phyloP scores from a whole-genome alignment of 2,888 invertebrate species.

The Trachelus tabidus region DNA sequence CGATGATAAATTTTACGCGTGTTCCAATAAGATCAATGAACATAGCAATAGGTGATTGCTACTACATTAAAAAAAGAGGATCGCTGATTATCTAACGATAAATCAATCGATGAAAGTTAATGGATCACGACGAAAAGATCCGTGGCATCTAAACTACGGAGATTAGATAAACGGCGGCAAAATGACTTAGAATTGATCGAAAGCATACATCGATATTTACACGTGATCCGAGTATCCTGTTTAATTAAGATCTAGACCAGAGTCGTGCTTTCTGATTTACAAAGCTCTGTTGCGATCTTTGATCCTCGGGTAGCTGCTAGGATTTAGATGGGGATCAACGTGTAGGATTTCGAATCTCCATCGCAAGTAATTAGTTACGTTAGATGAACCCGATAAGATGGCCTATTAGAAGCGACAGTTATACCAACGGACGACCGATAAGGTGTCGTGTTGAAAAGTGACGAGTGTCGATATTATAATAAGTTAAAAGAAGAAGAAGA shows the following conservation, averaged over 20 bases:
- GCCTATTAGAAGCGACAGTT: background rate
- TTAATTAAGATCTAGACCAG: background rate
- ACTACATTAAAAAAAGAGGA: background rate
- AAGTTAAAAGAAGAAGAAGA: background rate
- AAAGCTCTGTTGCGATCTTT: background rate
- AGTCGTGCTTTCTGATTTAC: background rate
- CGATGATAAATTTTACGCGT: background rate
- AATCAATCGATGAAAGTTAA: background rate
- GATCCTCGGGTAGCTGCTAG: background rate
- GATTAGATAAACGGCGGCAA: background rate
- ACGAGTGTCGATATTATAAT: background rate
- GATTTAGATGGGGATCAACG: background rate
- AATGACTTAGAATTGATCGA: background rate
- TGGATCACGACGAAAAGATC: background rate
- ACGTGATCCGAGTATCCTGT: background rate
- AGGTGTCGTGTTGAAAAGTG: background rate
- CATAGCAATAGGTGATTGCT: background rate
- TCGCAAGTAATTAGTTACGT: background rate
- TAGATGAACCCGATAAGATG: background rate
- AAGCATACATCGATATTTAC: background rate
- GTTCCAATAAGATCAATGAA: background rate
- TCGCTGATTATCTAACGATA: background rate
- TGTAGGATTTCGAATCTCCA: background rate
- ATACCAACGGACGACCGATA: background rate
- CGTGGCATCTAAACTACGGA: background rate